Percentiles rank a stretch among this genome's conserved stretches.
These are phyloP conservation scores for Brachirus orientalis DNA, from an alignment of 2,113 vertebrate genomes.

Conservation along the genomic window DNA sequence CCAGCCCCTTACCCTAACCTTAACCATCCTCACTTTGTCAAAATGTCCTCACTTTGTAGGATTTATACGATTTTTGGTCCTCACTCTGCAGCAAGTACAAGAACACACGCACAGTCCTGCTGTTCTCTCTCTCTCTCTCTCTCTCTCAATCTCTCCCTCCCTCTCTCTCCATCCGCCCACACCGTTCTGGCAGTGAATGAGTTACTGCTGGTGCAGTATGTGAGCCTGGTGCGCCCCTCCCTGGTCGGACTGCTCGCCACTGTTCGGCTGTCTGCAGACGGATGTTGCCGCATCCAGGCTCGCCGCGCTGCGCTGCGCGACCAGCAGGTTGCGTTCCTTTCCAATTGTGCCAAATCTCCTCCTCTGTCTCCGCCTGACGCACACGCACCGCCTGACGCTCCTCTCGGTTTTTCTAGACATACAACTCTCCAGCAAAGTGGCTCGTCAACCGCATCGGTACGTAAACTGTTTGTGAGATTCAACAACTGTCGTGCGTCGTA, in stretches of 20 bases:
- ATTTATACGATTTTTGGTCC: too few species aligned
- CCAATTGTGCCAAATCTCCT: constrained; percentile 64
- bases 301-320: constrained; percentile 36
- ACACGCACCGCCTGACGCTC: constrained; percentile 29
- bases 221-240: constrained; percentile 63
- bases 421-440: constrained; percentile 58
- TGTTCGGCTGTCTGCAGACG: constrained; percentile 55
- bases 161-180: constrained; percentile 23
- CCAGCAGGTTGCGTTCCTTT: constrained; percentile 51
- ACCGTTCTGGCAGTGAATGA: constrained; percentile 54
- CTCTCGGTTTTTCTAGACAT: constrained; percentile 42
- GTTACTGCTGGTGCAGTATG: constrained; percentile 68
- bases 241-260: constrained; percentile 45
- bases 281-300: constrained; percentile 69
- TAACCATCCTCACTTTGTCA: too few species aligned
- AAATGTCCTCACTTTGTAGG: too few species aligned
- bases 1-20: too few species aligned
- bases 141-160: not conserved
- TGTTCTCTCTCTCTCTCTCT: not conserved
- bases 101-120: not conserved
- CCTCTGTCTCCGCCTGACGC: constrained; percentile 48
- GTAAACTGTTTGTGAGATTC: constrained; percentile 51
- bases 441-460: constrained; percentile 55
- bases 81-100: too few species aligned
- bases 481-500: not conserved